These are phyloP conservation scores for Macrophya alboannulata DNA, from an alignment of 2,888 invertebrate genomes.

Conservation along the genomic window DNA sequence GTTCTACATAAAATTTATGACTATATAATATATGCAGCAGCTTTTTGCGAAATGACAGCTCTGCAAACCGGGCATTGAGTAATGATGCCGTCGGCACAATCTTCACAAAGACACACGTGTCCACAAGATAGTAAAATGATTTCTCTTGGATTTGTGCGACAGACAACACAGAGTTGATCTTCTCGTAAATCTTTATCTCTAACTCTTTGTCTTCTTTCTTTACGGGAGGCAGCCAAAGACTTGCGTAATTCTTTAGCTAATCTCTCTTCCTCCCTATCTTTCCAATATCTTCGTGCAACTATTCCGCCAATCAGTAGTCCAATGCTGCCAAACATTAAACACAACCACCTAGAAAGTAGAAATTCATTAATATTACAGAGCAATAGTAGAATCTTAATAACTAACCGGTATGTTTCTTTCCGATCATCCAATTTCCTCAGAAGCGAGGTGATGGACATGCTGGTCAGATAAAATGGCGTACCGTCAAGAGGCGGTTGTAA, in stretches of 20 bases:
- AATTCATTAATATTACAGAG: conserved; percentile 16
- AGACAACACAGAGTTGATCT: conserved; percentile 91
- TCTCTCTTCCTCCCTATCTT: conserved; percentile 82
- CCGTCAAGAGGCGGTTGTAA: conserved; percentile 89
- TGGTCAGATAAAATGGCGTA: conserved; percentile 89
- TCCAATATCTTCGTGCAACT: conserved; percentile 81
- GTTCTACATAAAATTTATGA: conserved; percentile 18
- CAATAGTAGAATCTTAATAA: conserved; percentile 6
- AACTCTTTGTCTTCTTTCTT: conserved; percentile 85
- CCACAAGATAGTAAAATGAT: conserved; percentile 94
- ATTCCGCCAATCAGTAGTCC: conserved; percentile 82
- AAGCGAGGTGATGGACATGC: conserved; percentile 88
- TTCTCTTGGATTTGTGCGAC: conserved; percentile 92
- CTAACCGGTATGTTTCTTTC: conserved; percentile 86
- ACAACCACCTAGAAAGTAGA: conserved; percentile 79
- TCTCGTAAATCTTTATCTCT: conserved; percentile 84
- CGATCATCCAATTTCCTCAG: conserved; percentile 88
- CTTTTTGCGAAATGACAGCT: conserved; percentile 85
- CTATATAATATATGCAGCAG: conserved; percentile 90
- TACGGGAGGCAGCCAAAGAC: conserved; percentile 84
- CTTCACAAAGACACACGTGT: conserved; percentile 94
- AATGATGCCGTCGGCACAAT: conserved; percentile 88
- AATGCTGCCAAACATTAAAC: conserved; percentile 82
- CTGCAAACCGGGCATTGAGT: conserved; percentile 92
- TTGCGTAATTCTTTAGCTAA: conserved; percentile 81